phyloP scores from a whole-genome alignment of 2,113 vertebrate genomes.

The Ifrita kowaldi region DNA sequence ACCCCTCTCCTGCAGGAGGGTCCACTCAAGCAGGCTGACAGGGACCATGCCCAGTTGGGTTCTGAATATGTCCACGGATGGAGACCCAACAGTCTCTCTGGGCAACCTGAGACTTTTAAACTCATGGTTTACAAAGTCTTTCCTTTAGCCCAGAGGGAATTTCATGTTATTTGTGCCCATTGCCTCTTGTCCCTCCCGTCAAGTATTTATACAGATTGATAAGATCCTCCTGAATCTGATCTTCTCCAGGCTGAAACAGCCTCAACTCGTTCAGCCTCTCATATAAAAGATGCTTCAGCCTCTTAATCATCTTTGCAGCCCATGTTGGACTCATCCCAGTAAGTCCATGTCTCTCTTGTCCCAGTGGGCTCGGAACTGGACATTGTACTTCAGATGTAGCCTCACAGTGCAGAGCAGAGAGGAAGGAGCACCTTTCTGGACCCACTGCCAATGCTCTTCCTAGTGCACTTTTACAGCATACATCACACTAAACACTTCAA shows the following conservation, averaged over 20 bases:
- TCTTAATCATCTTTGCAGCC: neutral
- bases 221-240: neutral
- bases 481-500: neutral
- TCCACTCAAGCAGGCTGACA: rapidly evolving
- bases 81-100: neutral
- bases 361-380: neutral
- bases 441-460: neutral
- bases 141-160: neutral
- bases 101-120: neutral
- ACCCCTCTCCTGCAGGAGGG: neutral
- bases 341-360: neutral
- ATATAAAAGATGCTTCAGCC: neutral
- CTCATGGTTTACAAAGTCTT: neutral
- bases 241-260: neutral
- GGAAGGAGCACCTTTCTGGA: neutral
- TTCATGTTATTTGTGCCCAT: neutral
- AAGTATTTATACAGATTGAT: neutral
- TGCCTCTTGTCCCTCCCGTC: neutral
- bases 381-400: neutral
- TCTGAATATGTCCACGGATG: neutral
- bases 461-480: neutral
- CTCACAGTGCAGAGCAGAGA: neutral
- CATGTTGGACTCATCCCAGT: rapidly evolving
- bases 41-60: neutral
- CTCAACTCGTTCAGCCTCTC: neutral